Conservation (phyloP, 2,888 invertebrate genomes). For the Mimas tiliae region DNA sequence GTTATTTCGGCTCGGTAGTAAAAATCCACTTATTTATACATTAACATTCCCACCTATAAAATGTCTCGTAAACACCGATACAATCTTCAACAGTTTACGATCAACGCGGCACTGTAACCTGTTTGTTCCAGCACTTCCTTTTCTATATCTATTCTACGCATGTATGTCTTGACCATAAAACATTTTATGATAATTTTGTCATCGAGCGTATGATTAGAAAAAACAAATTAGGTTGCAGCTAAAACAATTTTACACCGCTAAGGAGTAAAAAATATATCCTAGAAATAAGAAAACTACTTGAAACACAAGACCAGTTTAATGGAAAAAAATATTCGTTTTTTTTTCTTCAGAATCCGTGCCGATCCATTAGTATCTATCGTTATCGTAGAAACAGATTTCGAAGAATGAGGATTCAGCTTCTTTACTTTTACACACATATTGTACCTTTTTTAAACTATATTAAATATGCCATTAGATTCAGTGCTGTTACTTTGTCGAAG, state of each 20-base stretch:
- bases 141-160: background rate
- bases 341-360: too few species aligned
- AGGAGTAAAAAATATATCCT: background rate
- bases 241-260: background rate
- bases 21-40: slow-evolving; percentile 26
- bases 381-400: too few species aligned
- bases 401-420: too few species aligned
- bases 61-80: slow-evolving; percentile 27
- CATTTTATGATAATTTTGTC: background rate
- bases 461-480: too few species aligned
- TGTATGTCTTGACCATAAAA: background rate
- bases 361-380: too few species aligned
- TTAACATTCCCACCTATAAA: slow-evolving; percentile 30
- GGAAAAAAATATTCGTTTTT: too few species aligned
- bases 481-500: too few species aligned
- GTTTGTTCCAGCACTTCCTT: slow-evolving; percentile 23
- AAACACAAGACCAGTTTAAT: too few species aligned
- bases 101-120: slow-evolving; percentile 18
- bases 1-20: slow-evolving; percentile 24
- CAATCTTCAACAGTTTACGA: slow-evolving; percentile 26
- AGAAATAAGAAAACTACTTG: too few species aligned
- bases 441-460: too few species aligned
- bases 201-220: background rate
- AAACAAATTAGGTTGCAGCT: background rate
- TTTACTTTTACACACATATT: too few species aligned